Evolutionary conservation across 2,888 invertebrate genomes (phyloP).

Genomic region (Athalia circularis): DNA sequence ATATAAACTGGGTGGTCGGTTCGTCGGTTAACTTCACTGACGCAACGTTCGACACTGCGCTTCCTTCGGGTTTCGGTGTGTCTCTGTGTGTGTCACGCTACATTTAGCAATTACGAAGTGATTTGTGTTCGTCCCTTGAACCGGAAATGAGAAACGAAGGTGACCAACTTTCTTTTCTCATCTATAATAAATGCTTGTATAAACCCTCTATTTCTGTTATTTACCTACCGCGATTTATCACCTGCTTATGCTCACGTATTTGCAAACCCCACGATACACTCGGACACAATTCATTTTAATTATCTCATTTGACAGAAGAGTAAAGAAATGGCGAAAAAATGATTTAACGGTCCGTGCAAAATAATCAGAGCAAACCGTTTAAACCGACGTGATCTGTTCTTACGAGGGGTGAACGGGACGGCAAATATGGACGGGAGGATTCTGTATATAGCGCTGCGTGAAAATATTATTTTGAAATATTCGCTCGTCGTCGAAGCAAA

Average conservation of each 20-base stretch:
- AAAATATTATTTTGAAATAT: neutral
- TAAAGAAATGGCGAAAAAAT: slow-evolving; percentile 36
- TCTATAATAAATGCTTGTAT: slow-evolving; percentile 54
- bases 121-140: slow-evolving; percentile 61
- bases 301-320: neutral
- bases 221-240: slow-evolving; percentile 15
- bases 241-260: neutral
- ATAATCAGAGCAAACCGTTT: too few species aligned
- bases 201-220: slow-evolving; percentile 25
- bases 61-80: slow-evolving; percentile 52
- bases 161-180: slow-evolving; percentile 59
- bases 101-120: slow-evolving; percentile 65
- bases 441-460: too few species aligned
- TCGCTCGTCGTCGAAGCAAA: neutral
- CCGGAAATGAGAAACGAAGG: slow-evolving; percentile 66
- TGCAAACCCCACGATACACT: too few species aligned
- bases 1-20: neutral
- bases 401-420: too few species aligned
- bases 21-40: slow-evolving; percentile 22
- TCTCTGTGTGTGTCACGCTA: slow-evolving; percentile 60
- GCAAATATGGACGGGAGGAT: too few species aligned
- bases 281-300: neutral
- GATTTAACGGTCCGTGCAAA: neutral
- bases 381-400: too few species aligned
- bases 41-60: slow-evolving; percentile 13